Base-by-base conservation (phyloP, 2,113 vertebrate genomes). In the Potamarius usumacintae region DNA sequence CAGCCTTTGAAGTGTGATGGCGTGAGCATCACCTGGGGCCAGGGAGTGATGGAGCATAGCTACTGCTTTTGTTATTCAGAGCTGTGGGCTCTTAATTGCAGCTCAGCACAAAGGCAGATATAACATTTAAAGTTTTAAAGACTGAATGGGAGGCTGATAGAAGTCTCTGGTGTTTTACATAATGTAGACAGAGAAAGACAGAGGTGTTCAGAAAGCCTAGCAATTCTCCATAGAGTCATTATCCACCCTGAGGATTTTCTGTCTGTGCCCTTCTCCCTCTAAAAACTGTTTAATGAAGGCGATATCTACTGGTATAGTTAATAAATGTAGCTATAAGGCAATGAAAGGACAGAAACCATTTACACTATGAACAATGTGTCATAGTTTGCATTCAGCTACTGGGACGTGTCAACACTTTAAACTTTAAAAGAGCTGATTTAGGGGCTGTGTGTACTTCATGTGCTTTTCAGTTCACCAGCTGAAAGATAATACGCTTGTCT, bases 61-160 rank as follows among this genome's bases (percentile, higher is more conserved):
- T 93, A 88, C 83, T 88, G 80, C 92, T 93, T 95, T 96, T 95
- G 94, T 95, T 94, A 95, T 95, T 95, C 94, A 92, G 90, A 94
- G 86, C 92, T 89, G 89, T 42, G 83, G 90, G 92, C 92, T 92
- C 93, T 94, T 95, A 95, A 95, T 95, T 95, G 94, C 79, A 89
- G 92, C 76, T 88, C 5, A 42, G 90, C 83, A 94, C 93, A 95
- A 95, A 95, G 89, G 93, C 69, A 92, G 93, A 93, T 90, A 91
- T 88, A 88, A 88, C 89, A 90, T 90, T 90, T 88, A 88, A 88
- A 90, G 84, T 86, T 90, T 88, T 88, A 90, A 88, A 85, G 86
- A 78, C 71, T 88, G 58, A 87, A 89, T 65, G 18, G 82, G 9
- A 42, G 78, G 63, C 15, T 87, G 67, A 62, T 30, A 87, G 65